phyloP scores from a whole-genome alignment of 2,113 vertebrate species.

The Dipodomys ordii region DNA sequence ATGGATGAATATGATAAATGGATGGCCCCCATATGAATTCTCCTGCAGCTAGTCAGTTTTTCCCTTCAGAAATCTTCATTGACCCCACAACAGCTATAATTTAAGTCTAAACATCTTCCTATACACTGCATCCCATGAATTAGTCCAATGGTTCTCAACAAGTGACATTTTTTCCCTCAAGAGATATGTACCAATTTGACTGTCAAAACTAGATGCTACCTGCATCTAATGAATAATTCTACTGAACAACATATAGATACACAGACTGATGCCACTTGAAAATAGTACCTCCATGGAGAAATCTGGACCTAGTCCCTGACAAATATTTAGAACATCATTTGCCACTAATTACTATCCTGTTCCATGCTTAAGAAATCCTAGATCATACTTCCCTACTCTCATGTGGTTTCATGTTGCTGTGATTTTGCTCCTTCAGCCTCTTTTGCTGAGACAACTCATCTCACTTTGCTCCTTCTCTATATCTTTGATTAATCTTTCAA shows the following conservation, averaged over 20 bases:
- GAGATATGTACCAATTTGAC: not conserved
- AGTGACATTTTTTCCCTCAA: conserved; percentile 5
- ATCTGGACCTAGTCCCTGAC: not conserved
- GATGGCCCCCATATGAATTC: not conserved
- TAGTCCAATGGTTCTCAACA: conserved; percentile 14
- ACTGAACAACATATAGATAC: not conserved
- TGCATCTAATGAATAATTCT: not conserved
- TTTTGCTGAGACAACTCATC: not conserved
- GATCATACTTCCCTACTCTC: not conserved
- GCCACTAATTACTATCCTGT: not conserved
- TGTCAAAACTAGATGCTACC: not conserved
- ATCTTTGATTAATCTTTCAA: conserved; percentile 35
- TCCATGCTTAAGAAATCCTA: conserved; percentile 15
- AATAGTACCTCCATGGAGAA: not conserved
- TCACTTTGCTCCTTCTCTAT: conserved; percentile 20
- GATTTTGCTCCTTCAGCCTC: not conserved
- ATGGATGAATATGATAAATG: not conserved
- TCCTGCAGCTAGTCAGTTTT: not conserved
- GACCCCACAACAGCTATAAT: not conserved
- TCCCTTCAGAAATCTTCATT: not conserved
- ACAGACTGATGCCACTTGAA: not conserved
- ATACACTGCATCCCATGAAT: not conserved
- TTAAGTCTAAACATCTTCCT: conserved; percentile 9
- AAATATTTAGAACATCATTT: conserved; percentile 32
- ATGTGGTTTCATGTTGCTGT: conserved; percentile 2